Conservation (phyloP, 2,797 vertebrate species). For the Poecilia wingei region DNA sequence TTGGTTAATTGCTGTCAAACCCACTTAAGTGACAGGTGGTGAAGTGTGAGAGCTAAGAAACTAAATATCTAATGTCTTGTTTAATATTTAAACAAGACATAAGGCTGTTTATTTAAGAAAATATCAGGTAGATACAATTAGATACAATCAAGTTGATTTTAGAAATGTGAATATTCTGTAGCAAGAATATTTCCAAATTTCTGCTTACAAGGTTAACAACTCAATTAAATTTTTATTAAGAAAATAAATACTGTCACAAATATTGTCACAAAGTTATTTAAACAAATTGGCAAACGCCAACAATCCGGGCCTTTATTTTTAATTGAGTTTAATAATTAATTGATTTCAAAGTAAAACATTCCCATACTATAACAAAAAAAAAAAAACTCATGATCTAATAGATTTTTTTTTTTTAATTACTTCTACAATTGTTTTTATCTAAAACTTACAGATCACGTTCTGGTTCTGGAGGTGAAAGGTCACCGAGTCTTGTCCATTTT, state of each 20-base stretch:
- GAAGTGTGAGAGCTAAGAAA: not conserved
- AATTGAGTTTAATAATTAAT: too few relatives aligned
- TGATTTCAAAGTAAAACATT: not conserved
- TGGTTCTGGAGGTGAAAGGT: not conserved
- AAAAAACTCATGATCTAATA: not conserved
- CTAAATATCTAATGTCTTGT: not conserved
- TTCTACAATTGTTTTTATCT: not conserved
- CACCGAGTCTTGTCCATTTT: not conserved
- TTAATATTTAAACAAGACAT: not conserved
- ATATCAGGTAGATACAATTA: too few relatives aligned
- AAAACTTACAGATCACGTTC: not conserved
- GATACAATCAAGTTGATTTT: not conserved
- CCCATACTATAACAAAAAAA: not conserved
- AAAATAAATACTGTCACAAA: not conserved
- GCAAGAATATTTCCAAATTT: not conserved
- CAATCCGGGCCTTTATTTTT: too few relatives aligned
- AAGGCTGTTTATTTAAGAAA: not conserved
- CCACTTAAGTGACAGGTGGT: too few relatives aligned
- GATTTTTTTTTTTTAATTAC: too few relatives aligned
- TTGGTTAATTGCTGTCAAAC: too few relatives aligned
- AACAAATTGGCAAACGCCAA: not conserved
- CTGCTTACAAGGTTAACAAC: not conserved
- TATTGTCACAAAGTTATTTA: not conserved
- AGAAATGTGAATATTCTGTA: not conserved
- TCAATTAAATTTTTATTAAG: not conserved